phyloP scores from a whole-genome alignment of 2,888 invertebrate genomes.

The Spicauda simplicius region DNA sequence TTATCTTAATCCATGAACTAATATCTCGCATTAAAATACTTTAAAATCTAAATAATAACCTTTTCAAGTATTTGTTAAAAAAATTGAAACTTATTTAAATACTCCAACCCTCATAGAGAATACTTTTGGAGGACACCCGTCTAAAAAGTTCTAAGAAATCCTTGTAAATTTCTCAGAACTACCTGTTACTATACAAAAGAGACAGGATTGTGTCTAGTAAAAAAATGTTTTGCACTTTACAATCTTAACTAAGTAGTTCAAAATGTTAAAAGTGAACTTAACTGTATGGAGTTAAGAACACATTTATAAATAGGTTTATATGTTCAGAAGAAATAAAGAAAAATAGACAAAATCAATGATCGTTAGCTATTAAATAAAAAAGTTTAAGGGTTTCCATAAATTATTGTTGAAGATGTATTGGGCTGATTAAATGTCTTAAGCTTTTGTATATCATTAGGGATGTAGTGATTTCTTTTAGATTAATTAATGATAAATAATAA shows the following conservation, averaged over 20 bases:
- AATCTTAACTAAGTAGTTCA: neutral
- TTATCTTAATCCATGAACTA: too few species aligned
- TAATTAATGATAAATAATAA: too few species aligned
- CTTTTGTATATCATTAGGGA: neutral
- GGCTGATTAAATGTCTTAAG: neutral
- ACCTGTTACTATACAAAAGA: slow-evolving; percentile 59
- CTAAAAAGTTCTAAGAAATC: slow-evolving; percentile 58
- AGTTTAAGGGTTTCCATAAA: neutral
- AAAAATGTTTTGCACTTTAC: neutral
- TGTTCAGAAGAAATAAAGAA: neutral
- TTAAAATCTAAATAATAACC: too few species aligned
- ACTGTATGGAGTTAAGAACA: neutral
- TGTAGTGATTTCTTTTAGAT: too few species aligned
- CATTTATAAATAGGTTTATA: neutral
- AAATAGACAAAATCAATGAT: neutral
- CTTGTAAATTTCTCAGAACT: slow-evolving; percentile 60
- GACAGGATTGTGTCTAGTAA: slow-evolving; percentile 32
- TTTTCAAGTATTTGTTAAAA: too few species aligned
- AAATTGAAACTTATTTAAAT: neutral
- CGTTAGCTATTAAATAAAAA: neutral
- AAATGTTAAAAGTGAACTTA: neutral
- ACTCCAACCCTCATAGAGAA: neutral
- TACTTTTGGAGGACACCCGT: neutral
- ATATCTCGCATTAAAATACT: too few species aligned
- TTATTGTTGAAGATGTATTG: neutral